These are phyloP conservation scores for Neostethus bicornis DNA, from an alignment of 2,797 vertebrate species.

Conservation along the genomic window DNA sequence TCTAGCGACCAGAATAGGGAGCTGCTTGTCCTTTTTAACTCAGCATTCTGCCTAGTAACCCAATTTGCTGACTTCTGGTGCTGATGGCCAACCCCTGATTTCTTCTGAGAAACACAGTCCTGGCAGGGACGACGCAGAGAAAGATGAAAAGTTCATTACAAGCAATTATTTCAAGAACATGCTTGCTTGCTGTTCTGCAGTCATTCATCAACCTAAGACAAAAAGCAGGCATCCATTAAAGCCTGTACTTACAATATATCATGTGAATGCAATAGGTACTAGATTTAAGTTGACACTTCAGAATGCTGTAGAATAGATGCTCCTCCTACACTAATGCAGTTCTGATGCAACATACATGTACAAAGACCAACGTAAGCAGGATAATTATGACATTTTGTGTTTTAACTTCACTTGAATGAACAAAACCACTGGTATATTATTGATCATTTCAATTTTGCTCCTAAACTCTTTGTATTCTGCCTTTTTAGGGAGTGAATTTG, in stretches of 20 bases:
- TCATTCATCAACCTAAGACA: background rate
- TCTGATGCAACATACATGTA: too few relatives aligned
- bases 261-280: background rate
- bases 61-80: conserved; percentile 67
- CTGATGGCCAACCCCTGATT: conserved; percentile 40
- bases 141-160: conserved; percentile 25
- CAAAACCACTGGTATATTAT: too few relatives aligned
- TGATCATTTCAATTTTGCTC: too few relatives aligned
- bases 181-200: background rate
- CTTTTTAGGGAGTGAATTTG: too few relatives aligned
- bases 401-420: too few relatives aligned
- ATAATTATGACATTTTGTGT: too few relatives aligned
- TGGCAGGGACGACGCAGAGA: conserved; percentile 10
- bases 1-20: conserved; percentile 50
- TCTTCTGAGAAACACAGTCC: conserved; percentile 35
- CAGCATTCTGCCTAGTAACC: conserved; percentile 74
- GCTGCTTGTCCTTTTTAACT: background rate
- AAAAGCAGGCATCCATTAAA: background rate
- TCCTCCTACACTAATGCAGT: too few relatives aligned
- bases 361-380: too few relatives aligned
- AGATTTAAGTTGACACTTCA: too few relatives aligned
- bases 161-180: conserved; percentile 6
- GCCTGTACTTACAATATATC: background rate
- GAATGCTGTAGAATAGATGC: too few relatives aligned
- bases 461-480: too few relatives aligned